phyloP scores from a whole-genome alignment of 1,140 invertebrate genomes.

The Samia ricini region DNA sequence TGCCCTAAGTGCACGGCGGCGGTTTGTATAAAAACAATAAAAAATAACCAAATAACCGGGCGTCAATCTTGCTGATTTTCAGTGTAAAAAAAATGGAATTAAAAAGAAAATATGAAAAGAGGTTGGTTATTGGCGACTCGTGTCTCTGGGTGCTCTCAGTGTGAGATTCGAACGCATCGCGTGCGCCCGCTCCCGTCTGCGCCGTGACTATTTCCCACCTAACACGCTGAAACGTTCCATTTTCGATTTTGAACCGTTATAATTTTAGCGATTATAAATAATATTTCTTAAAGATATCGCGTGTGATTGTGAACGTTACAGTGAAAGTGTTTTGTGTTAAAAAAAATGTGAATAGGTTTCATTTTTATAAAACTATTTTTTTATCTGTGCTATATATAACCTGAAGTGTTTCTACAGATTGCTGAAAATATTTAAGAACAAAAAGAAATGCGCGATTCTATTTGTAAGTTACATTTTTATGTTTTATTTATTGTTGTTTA shows the following conservation, averaged over 20 bases:
- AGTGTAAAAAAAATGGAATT: conserved; percentile 61
- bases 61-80: conserved; percentile 59
- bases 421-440: too few relatives aligned
- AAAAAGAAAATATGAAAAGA: conserved; percentile 49
- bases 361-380: conserved; percentile 13
- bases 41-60: conserved; percentile 35
- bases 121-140: conserved; percentile 50
- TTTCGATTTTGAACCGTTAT: conserved; percentile 24
- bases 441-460: conserved; percentile 15
- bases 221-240: conserved; percentile 23
- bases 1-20: conserved; percentile 29
- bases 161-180: conserved; percentile 51
- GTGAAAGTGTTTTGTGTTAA: conserved; percentile 37
- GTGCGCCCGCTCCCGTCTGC: conserved; percentile 47
- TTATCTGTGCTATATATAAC: conserved; percentile 1
- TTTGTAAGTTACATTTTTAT: conserved; percentile 15
- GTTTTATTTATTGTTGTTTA: not conserved
- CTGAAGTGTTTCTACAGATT: conserved; percentile 2
- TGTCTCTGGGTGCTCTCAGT: conserved; percentile 51
- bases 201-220: conserved; percentile 39
- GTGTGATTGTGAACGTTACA: conserved; percentile 16
- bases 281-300: not conserved
- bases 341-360: conserved; percentile 21
- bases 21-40: conserved; percentile 31
- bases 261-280: conserved; percentile 22